A percentile compares a stretch with the other conserved stretches of the same genome.
These are phyloP conservation scores for Peromyscus attwateri DNA, from an alignment of 2,797 vertebrate genomes.

Conservation along the genomic window DNA sequence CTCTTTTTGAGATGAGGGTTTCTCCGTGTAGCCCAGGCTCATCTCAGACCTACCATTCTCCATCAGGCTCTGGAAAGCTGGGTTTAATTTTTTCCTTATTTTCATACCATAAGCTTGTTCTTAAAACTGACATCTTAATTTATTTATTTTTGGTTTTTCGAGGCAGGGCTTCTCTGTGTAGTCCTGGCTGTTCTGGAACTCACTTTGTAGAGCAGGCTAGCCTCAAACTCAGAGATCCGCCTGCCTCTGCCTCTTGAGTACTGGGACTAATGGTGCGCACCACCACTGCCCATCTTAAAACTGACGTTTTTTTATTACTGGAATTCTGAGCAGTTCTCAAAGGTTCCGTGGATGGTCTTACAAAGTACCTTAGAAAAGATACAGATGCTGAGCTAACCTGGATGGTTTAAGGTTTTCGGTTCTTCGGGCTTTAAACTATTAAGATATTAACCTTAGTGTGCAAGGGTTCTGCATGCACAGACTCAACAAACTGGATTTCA, in stretches of 20 bases:
- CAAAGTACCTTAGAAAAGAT: background rate
- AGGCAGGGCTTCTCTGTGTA: background rate
- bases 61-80: background rate
- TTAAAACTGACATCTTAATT: background rate
- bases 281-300: background rate
- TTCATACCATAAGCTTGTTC: background rate
- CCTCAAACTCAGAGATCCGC: background rate
- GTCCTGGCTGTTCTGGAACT: background rate
- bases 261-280: background rate
- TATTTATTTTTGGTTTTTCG: background rate
- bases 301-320: background rate
- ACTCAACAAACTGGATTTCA: background rate
- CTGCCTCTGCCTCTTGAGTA: background rate
- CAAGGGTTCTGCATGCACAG: background rate
- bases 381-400: background rate
- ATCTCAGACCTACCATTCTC: background rate
- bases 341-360: background rate
- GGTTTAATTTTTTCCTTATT: background rate
- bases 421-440: background rate
- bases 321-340: conserved; percentile 27
- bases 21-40: background rate
- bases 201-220: background rate
- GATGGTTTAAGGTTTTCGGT: background rate
- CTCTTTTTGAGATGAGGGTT: background rate
- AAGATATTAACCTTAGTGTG: background rate